Percentiles rank a stretch among this genome's conserved stretches.
Conservation (phyloP, 2,797 vertebrate species). For the Scleropages formosus region DNA sequence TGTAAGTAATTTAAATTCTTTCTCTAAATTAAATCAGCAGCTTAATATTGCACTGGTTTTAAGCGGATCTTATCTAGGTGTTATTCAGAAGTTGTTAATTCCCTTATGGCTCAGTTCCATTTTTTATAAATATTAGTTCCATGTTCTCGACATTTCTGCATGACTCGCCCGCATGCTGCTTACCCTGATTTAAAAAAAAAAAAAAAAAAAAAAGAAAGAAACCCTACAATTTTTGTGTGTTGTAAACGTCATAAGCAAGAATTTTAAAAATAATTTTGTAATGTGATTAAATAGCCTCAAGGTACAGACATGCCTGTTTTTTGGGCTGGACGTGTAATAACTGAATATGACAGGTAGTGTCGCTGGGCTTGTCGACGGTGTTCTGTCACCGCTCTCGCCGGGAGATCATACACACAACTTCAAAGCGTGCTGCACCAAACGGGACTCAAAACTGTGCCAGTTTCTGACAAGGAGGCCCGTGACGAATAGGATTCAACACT, state of each 20-base stretch:
- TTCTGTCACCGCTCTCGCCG: constrained; percentile 6
- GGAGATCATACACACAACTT: constrained; percentile 5
- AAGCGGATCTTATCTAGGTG: neutral
- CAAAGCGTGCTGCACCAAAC: constrained; percentile 9
- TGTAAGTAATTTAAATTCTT: neutral
- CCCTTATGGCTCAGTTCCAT: neutral
- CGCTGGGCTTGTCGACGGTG: neutral
- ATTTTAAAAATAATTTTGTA: too few relatives aligned
- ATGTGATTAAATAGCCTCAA: neutral
- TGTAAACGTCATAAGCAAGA: too few relatives aligned
- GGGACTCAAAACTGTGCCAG: constrained; percentile 43
- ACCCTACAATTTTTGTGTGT: too few relatives aligned
- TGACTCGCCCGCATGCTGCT: neutral
- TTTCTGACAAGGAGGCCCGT: constrained; percentile 48
- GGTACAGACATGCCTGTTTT: constrained; percentile 6
- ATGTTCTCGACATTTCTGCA: neutral
- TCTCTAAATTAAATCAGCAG: neutral
- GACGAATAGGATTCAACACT: constrained; percentile 57
- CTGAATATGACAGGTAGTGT: neutral
- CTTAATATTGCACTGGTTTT: neutral
- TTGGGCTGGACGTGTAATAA: neutral
- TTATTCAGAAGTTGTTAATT: neutral
- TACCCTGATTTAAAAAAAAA: neutral
- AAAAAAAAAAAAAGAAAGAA: too few relatives aligned
- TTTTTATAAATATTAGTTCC: neutral